Conservation (phyloP, 2,797 vertebrate species). For the Sebastes minor region DNA sequence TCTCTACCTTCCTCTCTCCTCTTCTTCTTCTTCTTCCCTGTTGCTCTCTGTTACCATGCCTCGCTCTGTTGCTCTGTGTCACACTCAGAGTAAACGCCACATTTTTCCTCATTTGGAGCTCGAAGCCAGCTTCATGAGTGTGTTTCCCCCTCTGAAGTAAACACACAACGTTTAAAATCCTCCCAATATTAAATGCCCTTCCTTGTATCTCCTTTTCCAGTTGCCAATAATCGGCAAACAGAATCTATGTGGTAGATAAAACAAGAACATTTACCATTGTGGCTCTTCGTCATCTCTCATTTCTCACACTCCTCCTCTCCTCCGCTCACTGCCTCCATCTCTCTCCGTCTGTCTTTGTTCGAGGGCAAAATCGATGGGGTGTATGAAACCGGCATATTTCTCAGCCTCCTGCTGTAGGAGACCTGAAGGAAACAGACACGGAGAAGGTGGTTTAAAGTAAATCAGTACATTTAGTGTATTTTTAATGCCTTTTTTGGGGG, state of each 20-base stretch:
- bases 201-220: neutral
- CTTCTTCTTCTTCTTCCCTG: slow-evolving; percentile 66
- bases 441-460: slow-evolving; percentile 32
- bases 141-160: slow-evolving; percentile 10
- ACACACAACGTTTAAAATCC: slow-evolving; percentile 29
- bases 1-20: slow-evolving; percentile 49
- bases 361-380: slow-evolving; percentile 73
- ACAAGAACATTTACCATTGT: slow-evolving; percentile 33
- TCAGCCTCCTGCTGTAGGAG: slow-evolving; percentile 60
- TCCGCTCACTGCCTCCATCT: slow-evolving; percentile 49
- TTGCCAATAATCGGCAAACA: slow-evolving; percentile 26
- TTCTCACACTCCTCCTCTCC: slow-evolving; percentile 45
- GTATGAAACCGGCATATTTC: slow-evolving; percentile 78
- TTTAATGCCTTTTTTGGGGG: neutral
- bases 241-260: slow-evolving; percentile 42
- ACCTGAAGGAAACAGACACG: slow-evolving; percentile 48
- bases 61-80: slow-evolving; percentile 55
- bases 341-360: slow-evolving; percentile 75
- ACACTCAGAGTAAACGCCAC: slow-evolving; percentile 38
- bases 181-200: slow-evolving; percentile 28
- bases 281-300: slow-evolving; percentile 63
- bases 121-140: slow-evolving; percentile 23
- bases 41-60: slow-evolving; percentile 54
- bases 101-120: slow-evolving; percentile 39
- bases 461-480: slow-evolving; percentile 19